Base-by-base conservation (phyloP, 2,113 vertebrate species). In the Rousettus leschenaultii region DNA sequence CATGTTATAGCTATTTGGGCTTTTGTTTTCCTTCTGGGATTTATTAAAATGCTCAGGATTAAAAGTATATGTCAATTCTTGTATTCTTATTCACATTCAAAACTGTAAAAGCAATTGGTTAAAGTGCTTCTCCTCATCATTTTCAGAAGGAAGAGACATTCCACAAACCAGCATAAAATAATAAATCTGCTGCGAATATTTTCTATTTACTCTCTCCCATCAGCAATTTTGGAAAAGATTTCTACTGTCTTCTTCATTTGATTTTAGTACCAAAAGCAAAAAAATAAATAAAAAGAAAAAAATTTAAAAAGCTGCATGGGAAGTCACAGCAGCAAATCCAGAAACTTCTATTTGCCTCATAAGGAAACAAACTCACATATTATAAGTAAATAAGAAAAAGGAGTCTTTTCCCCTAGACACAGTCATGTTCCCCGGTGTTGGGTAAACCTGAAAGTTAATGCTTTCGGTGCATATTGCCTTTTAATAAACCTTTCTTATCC, bases 21-120 rank as follows among this genome's bases (percentile, higher is more conserved):
- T 71, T 95, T 77, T 95, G 22, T 24, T 95, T 93, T 91, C 40
- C 53, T 66, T 73, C 38, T 74, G 71, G 24, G n/a, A 71, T 30
- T 89, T 90, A 86, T 28, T 82, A 89, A 95, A 94, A 78, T 89
- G 57, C 6, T 85, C 15, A 30, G 3, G 33, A 80, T 87, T 88
- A 93, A 90, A 94, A 63, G 9, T 38, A 28, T 21, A 33, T 77
- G 24, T 85, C 57, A 53, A n/a, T 70, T 95, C 8, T 13, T 95
- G 0, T 71, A 48, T 88, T 79, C 28, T 48, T 63, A 28, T 48
- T 92, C 65, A 85, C 66, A 91, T 53, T 75, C 6, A 89, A 66
- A 73, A 55, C 45, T 68, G 16, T n/a, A 79, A 95, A 66, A 18
- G 10, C 3, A 24, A 35, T 70, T 61, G 21, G 7, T 71, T 89